phyloP scores from a whole-genome alignment of 2,888 invertebrate genomes.

The Cephus sareptanus region DNA sequence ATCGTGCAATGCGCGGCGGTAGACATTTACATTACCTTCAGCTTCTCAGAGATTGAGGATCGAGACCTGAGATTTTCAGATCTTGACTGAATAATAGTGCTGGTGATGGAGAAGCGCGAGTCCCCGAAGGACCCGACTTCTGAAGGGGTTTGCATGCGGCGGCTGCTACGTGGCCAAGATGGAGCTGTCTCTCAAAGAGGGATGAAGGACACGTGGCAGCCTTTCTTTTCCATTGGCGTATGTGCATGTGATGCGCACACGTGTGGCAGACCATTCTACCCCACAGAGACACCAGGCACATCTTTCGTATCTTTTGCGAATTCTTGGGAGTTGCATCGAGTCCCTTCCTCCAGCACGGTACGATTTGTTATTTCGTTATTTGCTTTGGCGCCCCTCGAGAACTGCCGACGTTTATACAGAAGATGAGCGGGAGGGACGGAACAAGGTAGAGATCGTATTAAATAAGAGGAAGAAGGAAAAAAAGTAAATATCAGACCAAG shows the following conservation, averaged over 20 bases:
- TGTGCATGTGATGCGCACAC: not conserved
- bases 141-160: no score
- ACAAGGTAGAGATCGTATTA: slow-evolving; percentile 42
- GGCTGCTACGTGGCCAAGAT: slow-evolving; percentile 38
- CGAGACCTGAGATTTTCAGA: slow-evolving; percentile 43
- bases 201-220: slow-evolving; percentile 53
- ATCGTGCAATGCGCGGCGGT: no score
- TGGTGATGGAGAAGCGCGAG: not conserved
- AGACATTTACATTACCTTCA: not conserved
- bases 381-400: not conserved
- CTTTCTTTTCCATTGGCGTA: not conserved
- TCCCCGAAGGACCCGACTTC: not conserved
- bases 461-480: slow-evolving; percentile 23
- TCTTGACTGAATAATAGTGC: slow-evolving; percentile 49
- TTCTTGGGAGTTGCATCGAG: not conserved
- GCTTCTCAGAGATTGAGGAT: not conserved
- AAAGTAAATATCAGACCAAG: not conserved
- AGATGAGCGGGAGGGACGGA: slow-evolving; percentile 21
- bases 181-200: slow-evolving; percentile 59
- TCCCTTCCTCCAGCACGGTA: not conserved
- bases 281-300: not conserved
- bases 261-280: not conserved
- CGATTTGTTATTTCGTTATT: slow-evolving; percentile 3
- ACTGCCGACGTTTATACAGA: not conserved
- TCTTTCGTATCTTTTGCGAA: no score